Conservation (phyloP, 1,140 invertebrate species). For the Phymastichus coffea region DNA sequence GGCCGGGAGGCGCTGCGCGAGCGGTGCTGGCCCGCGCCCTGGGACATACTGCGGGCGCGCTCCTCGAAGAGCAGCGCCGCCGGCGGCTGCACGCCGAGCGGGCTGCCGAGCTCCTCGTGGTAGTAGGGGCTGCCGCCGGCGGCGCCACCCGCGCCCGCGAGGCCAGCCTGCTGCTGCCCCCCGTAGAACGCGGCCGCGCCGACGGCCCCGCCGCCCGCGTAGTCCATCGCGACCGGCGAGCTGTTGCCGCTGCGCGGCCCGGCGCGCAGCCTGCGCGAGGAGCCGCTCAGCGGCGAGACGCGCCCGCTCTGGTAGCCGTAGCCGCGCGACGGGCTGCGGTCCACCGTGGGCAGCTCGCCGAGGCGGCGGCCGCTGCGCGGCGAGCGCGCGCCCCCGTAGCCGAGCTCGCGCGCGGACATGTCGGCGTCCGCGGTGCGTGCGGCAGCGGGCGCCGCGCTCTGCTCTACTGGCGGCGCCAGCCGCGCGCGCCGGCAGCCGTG, state of each 20-base stretch:
- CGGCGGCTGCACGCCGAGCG: no score
- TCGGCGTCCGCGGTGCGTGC: no score
- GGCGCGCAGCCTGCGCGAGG: slow-evolving; percentile 53
- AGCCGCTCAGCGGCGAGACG: slow-evolving; percentile 55
- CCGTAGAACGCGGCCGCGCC: no score
- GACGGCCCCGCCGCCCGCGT: no score
- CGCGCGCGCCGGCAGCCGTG: no score
- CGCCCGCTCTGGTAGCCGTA: slow-evolving; percentile 63
- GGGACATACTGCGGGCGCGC: slow-evolving; percentile 62
- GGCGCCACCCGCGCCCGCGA: slow-evolving; percentile 63
- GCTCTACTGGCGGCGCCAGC: no score
- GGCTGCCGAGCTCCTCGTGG: slow-evolving; percentile 69
- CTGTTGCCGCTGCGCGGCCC: background rate
- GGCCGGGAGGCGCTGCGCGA: slow-evolving; percentile 64
- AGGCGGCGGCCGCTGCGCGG: slow-evolving; percentile 64
- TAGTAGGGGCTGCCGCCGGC: slow-evolving; percentile 63
- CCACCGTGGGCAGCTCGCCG: slow-evolving; percentile 76
- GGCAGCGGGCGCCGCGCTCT: no score
- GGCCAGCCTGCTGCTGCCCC: slow-evolving; percentile 56
- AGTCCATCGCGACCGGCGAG: background rate
- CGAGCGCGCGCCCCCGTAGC: slow-evolving; percentile 60
- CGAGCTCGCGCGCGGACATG: slow-evolving; percentile 12
- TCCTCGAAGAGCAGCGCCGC: slow-evolving; percentile 67
- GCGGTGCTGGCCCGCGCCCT: slow-evolving; percentile 61
- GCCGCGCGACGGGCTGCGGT: slow-evolving; percentile 76